Evolutionary conservation across 2,888 invertebrate species (phyloP).

Genomic region (Eupithecia pulchellata): DNA sequence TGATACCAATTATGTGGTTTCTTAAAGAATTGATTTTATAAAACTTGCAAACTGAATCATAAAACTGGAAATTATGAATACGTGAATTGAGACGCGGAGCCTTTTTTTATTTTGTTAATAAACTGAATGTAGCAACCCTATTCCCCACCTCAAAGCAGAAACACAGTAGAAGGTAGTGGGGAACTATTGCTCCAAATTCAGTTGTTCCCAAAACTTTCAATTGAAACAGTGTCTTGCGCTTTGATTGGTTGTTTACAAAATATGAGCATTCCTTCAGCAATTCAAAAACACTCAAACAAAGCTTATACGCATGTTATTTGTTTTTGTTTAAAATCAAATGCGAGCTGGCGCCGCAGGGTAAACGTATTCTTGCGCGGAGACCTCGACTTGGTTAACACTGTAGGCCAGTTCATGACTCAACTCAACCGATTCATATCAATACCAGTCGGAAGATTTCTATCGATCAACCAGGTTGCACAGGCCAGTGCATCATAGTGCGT

Average conservation of each 20-base stretch:
- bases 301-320: background rate
- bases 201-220: background rate
- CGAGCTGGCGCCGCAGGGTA: background rate
- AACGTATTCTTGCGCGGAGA: background rate
- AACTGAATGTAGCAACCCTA: background rate
- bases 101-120: background rate
- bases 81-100: too few relatives aligned
- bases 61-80: too few relatives aligned
- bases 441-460: too few relatives aligned
- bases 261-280: background rate
- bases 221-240: background rate
- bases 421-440: too few relatives aligned
- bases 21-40: too few relatives aligned
- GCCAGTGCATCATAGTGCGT: too few relatives aligned
- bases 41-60: too few relatives aligned
- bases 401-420: too few relatives aligned
- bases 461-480: too few relatives aligned
- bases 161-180: background rate
- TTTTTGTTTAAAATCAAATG: background rate
- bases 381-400: background rate
- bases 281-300: background rate
- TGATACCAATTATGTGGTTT: too few relatives aligned
- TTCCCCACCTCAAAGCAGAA: background rate
- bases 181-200: background rate
- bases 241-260: background rate